Base-by-base conservation (phyloP, 2,113 vertebrate species). In the Pollimyrus isidori region DNA sequence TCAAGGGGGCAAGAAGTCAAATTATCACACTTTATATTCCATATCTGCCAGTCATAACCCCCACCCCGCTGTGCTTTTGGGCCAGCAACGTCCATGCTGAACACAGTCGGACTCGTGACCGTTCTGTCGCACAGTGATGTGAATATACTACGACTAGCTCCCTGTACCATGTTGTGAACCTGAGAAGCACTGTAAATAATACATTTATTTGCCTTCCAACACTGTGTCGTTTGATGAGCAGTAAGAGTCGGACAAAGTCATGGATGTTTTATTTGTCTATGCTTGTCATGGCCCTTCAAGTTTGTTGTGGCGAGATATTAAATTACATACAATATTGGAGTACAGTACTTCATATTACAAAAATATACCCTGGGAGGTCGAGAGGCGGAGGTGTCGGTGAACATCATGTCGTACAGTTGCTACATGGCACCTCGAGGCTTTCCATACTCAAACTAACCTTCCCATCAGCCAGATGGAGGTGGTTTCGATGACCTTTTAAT, bases 401-500 rank as follows among this genome's bases (percentile, higher is more conserved):
- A 86, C 84, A 91, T 7, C 62, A 52, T 45, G 21, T 48, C 42
- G 19, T 88, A 92, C 56, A 80, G 85, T 91, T 85, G 92, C 48
- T 90, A 85, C 91, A 87, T 86, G 49, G 82, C 88, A 92, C 2
- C 2, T 87, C 62, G 0, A 42, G 9, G 26, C 83, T 26, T 89
- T n/a, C 10, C 46, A 86, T 30, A 53, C 46, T 48, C 26, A 30
- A 26, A 69, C 62, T 52, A 52, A 50, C n/a, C 49, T 35, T 53
- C 49, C 84, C 86, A 92, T 92, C 65, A 53, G 11, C 48, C 86
- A 90, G 3, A 90, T 90, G 91, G 80, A 91, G 86, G 87, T 49
- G 73, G 2, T 23, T 85, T 83, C 19, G 84, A 87, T n/a, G 39
- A 90, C 88, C 90, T 80, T 91, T 88, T 84, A 53, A 83, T 86